Conservation (phyloP, 2,888 invertebrate species). For the Neoaliturus tenellus region DNA sequence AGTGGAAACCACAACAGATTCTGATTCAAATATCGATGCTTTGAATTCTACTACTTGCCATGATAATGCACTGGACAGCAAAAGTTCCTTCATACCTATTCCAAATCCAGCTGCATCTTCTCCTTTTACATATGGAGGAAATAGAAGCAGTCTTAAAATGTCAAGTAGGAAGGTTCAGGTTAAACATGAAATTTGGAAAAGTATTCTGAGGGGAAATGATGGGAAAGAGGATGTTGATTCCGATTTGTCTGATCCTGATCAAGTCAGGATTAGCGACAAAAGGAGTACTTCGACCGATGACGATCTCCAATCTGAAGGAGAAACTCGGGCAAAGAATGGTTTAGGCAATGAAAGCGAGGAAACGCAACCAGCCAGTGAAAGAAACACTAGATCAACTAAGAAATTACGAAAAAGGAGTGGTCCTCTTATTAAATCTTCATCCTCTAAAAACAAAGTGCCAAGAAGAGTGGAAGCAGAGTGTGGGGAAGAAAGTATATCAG, state of each 20-base stretch:
- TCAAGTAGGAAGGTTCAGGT: constrained; percentile 2
- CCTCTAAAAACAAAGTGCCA: constrained; percentile 28
- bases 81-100: constrained; percentile 50
- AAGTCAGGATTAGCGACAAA: constrained; percentile 40
- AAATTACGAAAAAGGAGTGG: constrained; percentile 5
- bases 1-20: constrained; percentile 73
- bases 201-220: constrained; percentile 17
- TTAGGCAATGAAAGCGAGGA: constrained; percentile 33
- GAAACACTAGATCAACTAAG: constrained; percentile 32
- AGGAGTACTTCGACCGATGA: constrained; percentile 42
- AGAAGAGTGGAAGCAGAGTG: background rate
- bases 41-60: background rate
- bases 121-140: constrained; percentile 49
- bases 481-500: constrained; percentile 25
- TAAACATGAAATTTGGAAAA: constrained; percentile 39
- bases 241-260: constrained; percentile 41
- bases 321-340: constrained; percentile 44
- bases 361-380: constrained; percentile 6
- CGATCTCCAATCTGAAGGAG: constrained; percentile 52
- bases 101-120: constrained; percentile 41
- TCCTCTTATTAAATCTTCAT: background rate
- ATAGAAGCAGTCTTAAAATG: constrained; percentile 40
- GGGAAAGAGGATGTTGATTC: constrained; percentile 52
- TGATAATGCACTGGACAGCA: background rate
- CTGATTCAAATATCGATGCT: constrained; percentile 69